Percentiles rank a stretch among this genome's conserved stretches.
Conservation (phyloP, 2,797 vertebrate genomes). For the Morus bassanus region DNA sequence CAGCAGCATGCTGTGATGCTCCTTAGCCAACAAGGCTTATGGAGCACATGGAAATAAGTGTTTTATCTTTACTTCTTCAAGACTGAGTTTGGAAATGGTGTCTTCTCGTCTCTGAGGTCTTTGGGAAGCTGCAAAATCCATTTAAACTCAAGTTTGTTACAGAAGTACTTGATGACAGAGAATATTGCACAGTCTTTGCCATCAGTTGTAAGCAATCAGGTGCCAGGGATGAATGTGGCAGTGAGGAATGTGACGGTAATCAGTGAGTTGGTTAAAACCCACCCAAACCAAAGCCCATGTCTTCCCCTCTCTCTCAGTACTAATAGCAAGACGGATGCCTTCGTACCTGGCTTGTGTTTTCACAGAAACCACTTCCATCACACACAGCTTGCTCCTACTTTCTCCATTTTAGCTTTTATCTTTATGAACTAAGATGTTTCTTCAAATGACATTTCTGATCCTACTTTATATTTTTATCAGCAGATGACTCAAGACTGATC, state of each 20-base stretch:
- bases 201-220: background rate
- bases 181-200: background rate
- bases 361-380: background rate
- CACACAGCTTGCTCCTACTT: background rate
- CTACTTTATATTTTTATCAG: background rate
- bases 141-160: background rate
- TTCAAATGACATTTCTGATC: background rate
- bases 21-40: background rate
- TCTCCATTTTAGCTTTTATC: background rate
- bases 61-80: slow-evolving; percentile 32
- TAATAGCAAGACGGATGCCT: background rate
- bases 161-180: background rate
- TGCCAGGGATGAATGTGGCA: background rate
- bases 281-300: background rate
- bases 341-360: background rate
- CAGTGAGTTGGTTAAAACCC: background rate
- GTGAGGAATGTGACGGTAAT: background rate
- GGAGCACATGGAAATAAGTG: background rate
- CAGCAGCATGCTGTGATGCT: background rate
- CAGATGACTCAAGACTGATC: background rate
- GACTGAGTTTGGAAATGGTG: background rate
- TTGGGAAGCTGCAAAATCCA: background rate
- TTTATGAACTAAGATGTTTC: background rate
- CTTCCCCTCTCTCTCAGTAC: background rate
- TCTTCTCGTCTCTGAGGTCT: background rate